Evolutionary conservation across 1,140 invertebrate genomes (phyloP).

Genomic region (Pinna nobilis): DNA sequence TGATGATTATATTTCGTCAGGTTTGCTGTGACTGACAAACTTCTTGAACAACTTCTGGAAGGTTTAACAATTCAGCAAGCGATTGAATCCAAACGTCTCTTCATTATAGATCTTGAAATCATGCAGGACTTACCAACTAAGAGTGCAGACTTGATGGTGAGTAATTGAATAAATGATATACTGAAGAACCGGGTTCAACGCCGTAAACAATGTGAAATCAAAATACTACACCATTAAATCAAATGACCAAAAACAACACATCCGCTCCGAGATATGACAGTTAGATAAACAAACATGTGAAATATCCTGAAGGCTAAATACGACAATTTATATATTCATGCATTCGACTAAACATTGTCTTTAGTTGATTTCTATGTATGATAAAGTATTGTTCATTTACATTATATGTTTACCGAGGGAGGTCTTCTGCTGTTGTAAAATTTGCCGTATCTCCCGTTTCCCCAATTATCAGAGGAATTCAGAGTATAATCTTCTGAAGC

Average conservation of each 20-base stretch:
- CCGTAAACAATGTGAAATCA: neutral
- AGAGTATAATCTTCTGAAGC: no score
- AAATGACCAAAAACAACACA: neutral
- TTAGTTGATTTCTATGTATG: no score
- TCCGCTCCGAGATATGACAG: neutral
- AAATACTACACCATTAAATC: neutral
- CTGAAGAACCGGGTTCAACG: neutral
- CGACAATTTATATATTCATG: no score
- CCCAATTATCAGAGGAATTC: no score
- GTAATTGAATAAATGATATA: neutral
- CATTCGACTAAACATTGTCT: no score
- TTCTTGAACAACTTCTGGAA: slow-evolving; percentile 74
- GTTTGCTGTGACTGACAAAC: slow-evolving; percentile 74
- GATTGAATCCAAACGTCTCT: slow-evolving; percentile 74
- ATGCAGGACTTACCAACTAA: slow-evolving; percentile 67
- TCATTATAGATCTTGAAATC: slow-evolving; percentile 75
- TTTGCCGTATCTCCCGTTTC: no score
- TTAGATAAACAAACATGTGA: no score
- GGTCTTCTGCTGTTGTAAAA: no score
- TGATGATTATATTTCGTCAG: slow-evolving; percentile 49
- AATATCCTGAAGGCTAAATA: no score
- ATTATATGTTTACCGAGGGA: no score
- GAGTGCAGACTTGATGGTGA: slow-evolving; percentile 53
- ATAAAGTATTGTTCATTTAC: no score
- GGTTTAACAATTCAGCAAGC: slow-evolving; percentile 72